Conservation (phyloP, 2,113 vertebrate species). For the Pleuronectes platessa region DNA sequence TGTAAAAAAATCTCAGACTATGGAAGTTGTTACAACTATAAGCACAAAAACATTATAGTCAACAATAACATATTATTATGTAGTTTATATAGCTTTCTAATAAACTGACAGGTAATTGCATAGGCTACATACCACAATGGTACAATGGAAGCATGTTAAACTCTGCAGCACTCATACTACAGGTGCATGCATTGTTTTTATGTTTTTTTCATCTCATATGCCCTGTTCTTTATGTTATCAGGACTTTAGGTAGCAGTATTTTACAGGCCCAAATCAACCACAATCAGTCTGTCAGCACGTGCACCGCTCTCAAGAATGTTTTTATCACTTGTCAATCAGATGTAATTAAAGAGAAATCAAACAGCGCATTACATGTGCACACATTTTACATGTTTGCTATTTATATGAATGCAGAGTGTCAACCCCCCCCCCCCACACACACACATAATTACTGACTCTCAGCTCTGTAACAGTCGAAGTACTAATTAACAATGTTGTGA, state of each 20-base stretch:
- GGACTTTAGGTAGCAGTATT: background rate
- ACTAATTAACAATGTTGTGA: conserved; percentile 34
- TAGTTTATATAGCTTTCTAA: background rate
- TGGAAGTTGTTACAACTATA: too few species aligned
- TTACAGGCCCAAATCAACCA: conserved; percentile 18
- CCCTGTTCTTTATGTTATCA: background rate
- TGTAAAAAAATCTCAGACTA: too few species aligned
- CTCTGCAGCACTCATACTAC: background rate
- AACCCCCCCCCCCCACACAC: background rate
- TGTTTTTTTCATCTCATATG: background rate
- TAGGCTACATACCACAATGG: background rate
- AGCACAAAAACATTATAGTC: too few species aligned
- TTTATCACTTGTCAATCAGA: background rate
- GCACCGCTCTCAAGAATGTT: background rate
- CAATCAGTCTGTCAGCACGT: conserved; percentile 11
- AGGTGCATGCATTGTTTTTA: background rate
- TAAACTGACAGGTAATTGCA: background rate
- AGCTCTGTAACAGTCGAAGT: background rate
- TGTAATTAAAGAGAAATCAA: conserved; percentile 16
- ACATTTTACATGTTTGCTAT: background rate
- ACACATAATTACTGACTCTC: background rate
- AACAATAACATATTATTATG: too few species aligned
- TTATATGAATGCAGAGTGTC: background rate
- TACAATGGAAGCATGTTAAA: background rate
- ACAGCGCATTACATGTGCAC: background rate